Base-by-base conservation (phyloP, 2,888 invertebrate species). In the Syrphus vitripennis region DNA sequence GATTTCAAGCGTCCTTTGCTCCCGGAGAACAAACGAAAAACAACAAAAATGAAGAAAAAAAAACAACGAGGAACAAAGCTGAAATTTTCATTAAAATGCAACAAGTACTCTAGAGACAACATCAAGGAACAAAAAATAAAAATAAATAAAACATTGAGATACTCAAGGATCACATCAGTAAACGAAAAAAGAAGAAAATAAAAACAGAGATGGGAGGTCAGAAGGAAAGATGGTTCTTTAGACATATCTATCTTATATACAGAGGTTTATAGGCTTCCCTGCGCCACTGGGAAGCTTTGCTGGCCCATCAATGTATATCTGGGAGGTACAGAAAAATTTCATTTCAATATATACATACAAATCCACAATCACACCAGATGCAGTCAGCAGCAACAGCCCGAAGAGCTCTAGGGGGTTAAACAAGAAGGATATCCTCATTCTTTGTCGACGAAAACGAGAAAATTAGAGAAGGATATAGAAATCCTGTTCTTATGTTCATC, bases 1-100 rank as follows among this genome's bases (percentile, higher is more conserved):
- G 81, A 75, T 81, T 81, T 81, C 74, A 71, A 71, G 71, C 82
- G 77, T 82, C 67, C 65, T 83, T 72, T 82, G 57, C 57, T 63
- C 71, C 77, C 67, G 31, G 72, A n/a, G n/a, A 77, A 74, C 1
- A 63, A 59, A 37, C 6, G 10, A 59, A 37, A 59, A 21, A 21
- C 34, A 48, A 31, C 6, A 59, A 34, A 19, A 59, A 59, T 31
- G 31, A 48, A n/a, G 10, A 10, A 59, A n/a, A 37, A 53, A 45
- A 63, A n/a, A 48, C 37, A 37, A 31, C n/a, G 9, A 31, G 40
- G 69, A 69, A 74, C 50, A 26, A 55, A 71, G 26, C 70, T 70
- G 40, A 77, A 77, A 70, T 70, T 69, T 80, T 84, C 80, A 80
- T 84, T 84, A 80, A 84, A 84, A 84, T 84, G 83, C 83, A 84